phyloP scores from a whole-genome alignment of 2,888 invertebrate genomes.

The Hypselothyrea guttata region DNA sequence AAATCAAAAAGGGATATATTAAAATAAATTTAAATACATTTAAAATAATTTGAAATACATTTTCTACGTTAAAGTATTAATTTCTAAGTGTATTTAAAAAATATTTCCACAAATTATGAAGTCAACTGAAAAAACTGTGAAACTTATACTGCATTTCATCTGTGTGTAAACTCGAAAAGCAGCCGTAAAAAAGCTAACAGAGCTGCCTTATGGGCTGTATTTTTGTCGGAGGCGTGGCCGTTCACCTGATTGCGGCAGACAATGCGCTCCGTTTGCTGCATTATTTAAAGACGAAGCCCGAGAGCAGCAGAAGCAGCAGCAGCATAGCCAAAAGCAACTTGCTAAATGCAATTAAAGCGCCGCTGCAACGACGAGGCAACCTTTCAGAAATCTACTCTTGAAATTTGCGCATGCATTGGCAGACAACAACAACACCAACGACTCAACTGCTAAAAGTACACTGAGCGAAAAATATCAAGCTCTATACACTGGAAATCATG shows the following conservation, averaged over 20 bases:
- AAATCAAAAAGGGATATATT: no score
- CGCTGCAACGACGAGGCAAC: slow-evolving; percentile 50
- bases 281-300: slow-evolving; percentile 64
- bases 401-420: slow-evolving; percentile 73
- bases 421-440: slow-evolving; percentile 41
- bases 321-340: slow-evolving; percentile 27
- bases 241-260: slow-evolving; percentile 63
- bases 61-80: no score
- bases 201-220: slow-evolving; percentile 52
- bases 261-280: slow-evolving; percentile 75
- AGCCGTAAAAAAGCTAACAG: slow-evolving; percentile 47
- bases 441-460: slow-evolving; percentile 3
- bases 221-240: slow-evolving; percentile 42
- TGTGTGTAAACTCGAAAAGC: no score
- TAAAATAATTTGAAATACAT: no score
- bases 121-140: neutral
- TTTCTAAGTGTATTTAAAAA: no score
- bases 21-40: no score
- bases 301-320: slow-evolving; percentile 14
- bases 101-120: no score
- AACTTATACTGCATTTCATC: neutral
- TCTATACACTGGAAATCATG: no score
- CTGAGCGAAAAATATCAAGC: no score
- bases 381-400: slow-evolving; percentile 70
- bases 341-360: slow-evolving; percentile 75